These are phyloP conservation scores for Rhinopomastus cyanomelas DNA, from an alignment of 2,113 vertebrate species.

Conservation along the genomic window DNA sequence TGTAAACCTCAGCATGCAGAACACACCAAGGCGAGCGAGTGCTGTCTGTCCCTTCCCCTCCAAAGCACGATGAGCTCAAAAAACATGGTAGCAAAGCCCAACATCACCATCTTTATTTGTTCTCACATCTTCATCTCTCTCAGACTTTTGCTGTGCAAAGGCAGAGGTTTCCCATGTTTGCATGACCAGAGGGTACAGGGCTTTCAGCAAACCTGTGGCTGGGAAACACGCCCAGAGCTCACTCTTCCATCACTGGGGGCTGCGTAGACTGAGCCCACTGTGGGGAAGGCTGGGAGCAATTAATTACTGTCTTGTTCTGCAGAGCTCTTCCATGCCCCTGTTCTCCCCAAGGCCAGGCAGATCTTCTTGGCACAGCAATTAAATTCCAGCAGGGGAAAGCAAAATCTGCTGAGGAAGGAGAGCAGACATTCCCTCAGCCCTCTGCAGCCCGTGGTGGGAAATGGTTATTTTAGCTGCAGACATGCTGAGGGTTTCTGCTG, in stretches of 20 bases:
- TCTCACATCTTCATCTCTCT: neutral
- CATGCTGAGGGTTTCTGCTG: neutral
- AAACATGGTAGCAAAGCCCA: rapidly evolving
- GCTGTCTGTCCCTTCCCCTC: neutral
- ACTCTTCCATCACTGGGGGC: neutral
- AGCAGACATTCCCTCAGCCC: neutral
- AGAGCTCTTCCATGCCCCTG: neutral
- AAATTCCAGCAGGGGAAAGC: constrained; percentile 15
- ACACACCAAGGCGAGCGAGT: rapidly evolving
- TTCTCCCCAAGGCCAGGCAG: neutral
- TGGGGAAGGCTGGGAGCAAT: neutral
- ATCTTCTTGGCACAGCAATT: neutral
- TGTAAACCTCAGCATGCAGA: neutral
- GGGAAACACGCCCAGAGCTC: neutral
- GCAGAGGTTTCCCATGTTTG: neutral
- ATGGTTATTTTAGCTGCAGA: neutral
- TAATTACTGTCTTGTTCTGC: neutral
- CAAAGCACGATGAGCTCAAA: neutral
- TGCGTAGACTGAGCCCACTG: neutral
- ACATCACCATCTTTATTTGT: neutral
- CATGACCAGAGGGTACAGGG: rapidly evolving
- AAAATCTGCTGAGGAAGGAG: constrained; percentile 13
- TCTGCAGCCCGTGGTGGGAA: neutral
- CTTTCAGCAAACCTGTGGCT: neutral
- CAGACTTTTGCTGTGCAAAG: neutral